These are phyloP conservation scores for Austrolebias charrua DNA, from an alignment of 2,797 vertebrate species.

Conservation along the genomic window DNA sequence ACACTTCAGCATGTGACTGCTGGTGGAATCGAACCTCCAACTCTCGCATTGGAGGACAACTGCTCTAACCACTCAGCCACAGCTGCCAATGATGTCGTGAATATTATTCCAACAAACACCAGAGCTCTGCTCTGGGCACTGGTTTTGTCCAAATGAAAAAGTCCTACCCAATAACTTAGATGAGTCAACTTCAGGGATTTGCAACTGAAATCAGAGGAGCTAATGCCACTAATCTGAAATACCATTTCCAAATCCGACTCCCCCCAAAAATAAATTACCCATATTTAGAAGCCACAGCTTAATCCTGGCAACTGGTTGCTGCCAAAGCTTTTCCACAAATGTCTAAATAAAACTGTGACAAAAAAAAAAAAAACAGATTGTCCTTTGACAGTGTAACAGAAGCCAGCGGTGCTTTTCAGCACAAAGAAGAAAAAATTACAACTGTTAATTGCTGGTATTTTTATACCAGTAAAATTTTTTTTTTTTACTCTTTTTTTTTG, in stretches of 20 bases:
- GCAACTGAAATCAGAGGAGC: background rate
- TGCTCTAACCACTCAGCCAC: no score
- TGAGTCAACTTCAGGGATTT: background rate
- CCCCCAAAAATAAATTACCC: background rate
- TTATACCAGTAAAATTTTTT: background rate
- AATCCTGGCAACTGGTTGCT: conserved; percentile 1
- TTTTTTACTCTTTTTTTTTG: background rate
- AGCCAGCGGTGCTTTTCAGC: background rate
- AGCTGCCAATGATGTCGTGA: no score
- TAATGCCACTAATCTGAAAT: background rate
- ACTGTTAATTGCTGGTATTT: background rate
- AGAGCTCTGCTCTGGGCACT: background rate
- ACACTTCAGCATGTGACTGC: no score
- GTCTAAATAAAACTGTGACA: conserved; percentile 3
- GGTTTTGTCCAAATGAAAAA: background rate
- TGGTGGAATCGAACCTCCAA: no score
- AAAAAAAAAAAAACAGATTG: conserved; percentile 1
- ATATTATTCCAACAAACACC: no score
- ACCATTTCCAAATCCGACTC: background rate
- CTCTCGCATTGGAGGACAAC: no score
- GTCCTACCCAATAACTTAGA: background rate
- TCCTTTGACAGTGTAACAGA: background rate
- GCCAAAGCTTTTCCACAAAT: background rate
- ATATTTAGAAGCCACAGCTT: background rate
- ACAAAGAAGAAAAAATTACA: background rate